Percentiles rank a stretch among this genome's conserved stretches.
Evolutionary conservation across 2,113 vertebrate species (phyloP).

Genomic region (Phyllostomus hastatus): DNA sequence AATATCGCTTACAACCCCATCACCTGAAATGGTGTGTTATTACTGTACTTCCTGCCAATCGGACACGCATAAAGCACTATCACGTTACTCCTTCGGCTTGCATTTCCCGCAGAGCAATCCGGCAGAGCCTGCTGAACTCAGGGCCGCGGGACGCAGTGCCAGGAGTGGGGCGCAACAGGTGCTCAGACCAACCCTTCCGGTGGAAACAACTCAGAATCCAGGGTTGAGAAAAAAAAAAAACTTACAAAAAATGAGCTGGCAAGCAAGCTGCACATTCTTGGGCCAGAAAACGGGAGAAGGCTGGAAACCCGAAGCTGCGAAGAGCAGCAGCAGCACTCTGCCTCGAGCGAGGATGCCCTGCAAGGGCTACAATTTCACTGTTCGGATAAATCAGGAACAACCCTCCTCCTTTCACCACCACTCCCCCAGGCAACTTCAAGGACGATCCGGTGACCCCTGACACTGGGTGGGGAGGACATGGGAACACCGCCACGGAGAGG

Average conservation of each 20-base stretch:
- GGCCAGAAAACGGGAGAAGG: background rate
- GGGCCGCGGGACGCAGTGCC: background rate
- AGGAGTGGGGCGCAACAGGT: background rate
- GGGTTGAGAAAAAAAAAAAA: background rate
- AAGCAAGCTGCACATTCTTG: constrained; percentile 2
- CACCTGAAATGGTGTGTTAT: background rate
- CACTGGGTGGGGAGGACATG: background rate
- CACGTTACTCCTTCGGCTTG: background rate
- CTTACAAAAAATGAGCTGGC: background rate
- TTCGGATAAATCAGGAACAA: background rate
- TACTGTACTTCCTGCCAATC: constrained; percentile 26
- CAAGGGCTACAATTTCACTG: background rate
- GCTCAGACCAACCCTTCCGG: background rate
- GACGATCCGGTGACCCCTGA: background rate
- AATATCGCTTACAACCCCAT: background rate
- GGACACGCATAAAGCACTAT: background rate
- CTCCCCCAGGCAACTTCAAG: background rate
- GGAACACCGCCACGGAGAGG: background rate
- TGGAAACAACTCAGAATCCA: constrained; percentile 27
- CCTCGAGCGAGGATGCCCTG: background rate
- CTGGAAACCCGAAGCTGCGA: background rate
- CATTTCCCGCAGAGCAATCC: constrained; percentile 43
- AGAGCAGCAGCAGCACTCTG: background rate
- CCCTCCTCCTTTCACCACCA: background rate
- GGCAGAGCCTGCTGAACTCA: background rate